Base-by-base conservation (phyloP, 1,140 invertebrate genomes). In the Diorhabda carinulata region DNA sequence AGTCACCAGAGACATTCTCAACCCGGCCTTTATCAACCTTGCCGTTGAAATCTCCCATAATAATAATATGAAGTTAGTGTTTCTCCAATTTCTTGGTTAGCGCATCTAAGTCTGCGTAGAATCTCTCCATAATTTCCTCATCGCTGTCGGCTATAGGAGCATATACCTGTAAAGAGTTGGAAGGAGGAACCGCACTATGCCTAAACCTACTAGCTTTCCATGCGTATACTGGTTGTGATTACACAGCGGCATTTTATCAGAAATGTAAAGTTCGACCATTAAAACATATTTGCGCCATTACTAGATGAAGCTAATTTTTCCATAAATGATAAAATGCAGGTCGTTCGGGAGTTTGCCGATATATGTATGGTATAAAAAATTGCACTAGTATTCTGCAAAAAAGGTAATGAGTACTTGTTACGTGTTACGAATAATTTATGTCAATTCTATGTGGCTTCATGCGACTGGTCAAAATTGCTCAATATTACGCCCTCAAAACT, bases 371-470 rank as follows among this genome's bases (percentile, higher is more conserved):
- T 44, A 56, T 64, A 9, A 64, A 64, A 44, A 4, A 57, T 10
- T 64, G 63, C 63, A 64, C 63, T 4, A 64, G 43, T 56, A 6
- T 57, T 6, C 3, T 6, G 43, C n/a, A 64, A 64, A 52, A 41
- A 44, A 64, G 41, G 42, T 44, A 47, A 10, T 44, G 63, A 64
- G 10, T 3, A 47, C 5, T 64, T 64, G 44, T 9, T 8, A 3
- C 40, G 43, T 62, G 40, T 45, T 62, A 62, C 61, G 5, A 42
- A 62, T 42, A n/a, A 62, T 62, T 43, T 62, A n/a, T n/a, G 61
- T 62, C 4, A 62, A 62, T 63, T 42, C 40, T 43, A 63, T 63
- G 61, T 63, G 61, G 61, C 61, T 25, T 63, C 42, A 73, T 73
- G 61, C 61, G 10, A 63, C 1, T 7, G 40, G 43, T 41, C 40